Base-by-base conservation (phyloP, 2,113 vertebrate genomes). In the Dolichallabes microphthalmus region DNA sequence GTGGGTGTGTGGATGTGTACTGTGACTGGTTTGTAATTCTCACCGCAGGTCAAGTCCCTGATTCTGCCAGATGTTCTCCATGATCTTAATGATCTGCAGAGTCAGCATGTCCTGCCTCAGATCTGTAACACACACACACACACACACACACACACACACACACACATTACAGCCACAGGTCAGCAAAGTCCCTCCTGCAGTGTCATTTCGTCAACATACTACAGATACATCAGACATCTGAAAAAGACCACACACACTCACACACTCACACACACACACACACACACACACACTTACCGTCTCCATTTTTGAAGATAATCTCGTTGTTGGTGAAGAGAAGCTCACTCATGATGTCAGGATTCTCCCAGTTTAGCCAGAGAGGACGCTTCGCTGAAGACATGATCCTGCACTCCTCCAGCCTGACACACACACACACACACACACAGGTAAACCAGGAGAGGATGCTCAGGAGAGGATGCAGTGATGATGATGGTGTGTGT, bases 31-130 rank as follows among this genome's bases (percentile, higher is more conserved):
- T 57, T 79, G 32, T 13, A 60, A 4, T 15, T 80, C 22, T 87
- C 82, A 93, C 92, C 92, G 87, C 32, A 93, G 88, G 39, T 93
- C 92, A 63, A 93, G 89, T 13, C 92, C 92, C 85, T 92, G 93
- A 84, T 92, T 93, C 89, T 93, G 93, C 93, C 93, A 93, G 79
- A 93, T 93, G 76, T 91, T 93, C 89, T 93, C 93, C 92, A 94
- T 93, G 80, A 93, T 93, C 53, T 89, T 89, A 52, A 93, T 94
- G 73, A 93, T 93, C 80, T 93, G 93, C 20, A 93, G 88, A 0
- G 91, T 93, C 85, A 94, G 86, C 92, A 93, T 93, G 73, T 93
- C 93, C 83, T 93, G 93, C 7, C 92, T 89, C 53, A 93, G 87
- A 55, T 93, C 93, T 92, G 80, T 60, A 77, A 75, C 55, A 89